A percentile compares a stretch with the other conserved stretches of the same genome.
phyloP scores from a whole-genome alignment of 2,888 invertebrate species.

The Nebria salina region DNA sequence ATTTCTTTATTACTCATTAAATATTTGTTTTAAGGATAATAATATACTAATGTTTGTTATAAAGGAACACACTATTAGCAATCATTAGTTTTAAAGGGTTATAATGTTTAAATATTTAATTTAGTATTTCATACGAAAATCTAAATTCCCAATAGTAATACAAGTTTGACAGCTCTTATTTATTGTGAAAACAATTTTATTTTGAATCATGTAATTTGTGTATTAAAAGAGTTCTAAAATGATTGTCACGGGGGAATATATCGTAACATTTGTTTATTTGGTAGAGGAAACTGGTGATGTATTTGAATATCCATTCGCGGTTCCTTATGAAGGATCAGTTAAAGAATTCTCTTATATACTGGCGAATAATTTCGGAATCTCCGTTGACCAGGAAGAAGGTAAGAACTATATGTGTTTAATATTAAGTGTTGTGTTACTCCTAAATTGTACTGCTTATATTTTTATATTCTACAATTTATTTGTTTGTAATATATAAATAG shows the following conservation, averaged over 20 bases:
- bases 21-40: too few species aligned
- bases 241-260: constrained; percentile 6
- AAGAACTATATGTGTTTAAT: constrained; percentile 31
- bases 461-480: constrained; percentile 32
- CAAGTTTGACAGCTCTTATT: not conserved
- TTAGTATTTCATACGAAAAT: too few species aligned
- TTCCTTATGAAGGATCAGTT: constrained; percentile 59
- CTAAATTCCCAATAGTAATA: not conserved
- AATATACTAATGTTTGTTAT: too few species aligned
- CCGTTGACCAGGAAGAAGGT: constrained; percentile 75
- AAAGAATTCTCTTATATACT: constrained; percentile 74
- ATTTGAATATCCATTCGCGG: constrained; percentile 28
- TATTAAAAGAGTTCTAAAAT: not conserved
- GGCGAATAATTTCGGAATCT: constrained; percentile 74
- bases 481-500: not conserved
- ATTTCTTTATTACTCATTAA: too few species aligned
- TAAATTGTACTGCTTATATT: too few species aligned
- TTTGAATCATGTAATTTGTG: not conserved
- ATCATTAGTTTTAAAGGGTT: too few species aligned
- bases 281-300: not conserved
- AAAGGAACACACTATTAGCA: too few species aligned
- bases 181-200: not conserved
- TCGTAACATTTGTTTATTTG: constrained; percentile 12
- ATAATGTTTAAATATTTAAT: too few species aligned
- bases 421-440: too few species aligned